Evolutionary conservation across 2,888 invertebrate genomes (phyloP).

Genomic region (Agrotis segetum): DNA sequence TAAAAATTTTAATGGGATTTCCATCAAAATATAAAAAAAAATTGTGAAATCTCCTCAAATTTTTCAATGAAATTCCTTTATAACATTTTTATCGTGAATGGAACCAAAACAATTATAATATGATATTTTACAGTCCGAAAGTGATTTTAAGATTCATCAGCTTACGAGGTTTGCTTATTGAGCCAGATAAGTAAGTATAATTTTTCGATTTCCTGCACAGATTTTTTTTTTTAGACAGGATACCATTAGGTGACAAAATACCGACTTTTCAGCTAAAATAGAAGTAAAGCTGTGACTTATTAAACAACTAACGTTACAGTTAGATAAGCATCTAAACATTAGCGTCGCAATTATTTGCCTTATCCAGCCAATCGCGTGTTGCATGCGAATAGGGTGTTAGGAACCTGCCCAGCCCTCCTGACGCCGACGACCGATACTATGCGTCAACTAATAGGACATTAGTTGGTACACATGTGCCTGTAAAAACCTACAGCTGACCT

Average conservation of each 20-base stretch:
- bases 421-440: slow-evolving; percentile 20
- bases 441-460: slow-evolving; percentile 31
- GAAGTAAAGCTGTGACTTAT: slow-evolving; percentile 21
- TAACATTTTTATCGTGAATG: no score
- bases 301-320: slow-evolving; percentile 33
- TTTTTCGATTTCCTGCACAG: background rate
- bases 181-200: background rate
- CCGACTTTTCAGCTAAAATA: slow-evolving; percentile 7
- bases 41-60: no score
- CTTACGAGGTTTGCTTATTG: no score
- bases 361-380: slow-evolving; percentile 52
- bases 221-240: background rate
- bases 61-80: no score
- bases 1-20: no score
- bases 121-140: no score
- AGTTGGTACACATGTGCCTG: slow-evolving; percentile 23
- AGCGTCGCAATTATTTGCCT: slow-evolving; percentile 49
- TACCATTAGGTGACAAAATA: background rate
- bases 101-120: no score
- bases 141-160: no score
- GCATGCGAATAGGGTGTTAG: slow-evolving; percentile 52
- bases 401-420: slow-evolving; percentile 40
- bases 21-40: no score
- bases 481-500: background rate
- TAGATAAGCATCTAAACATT: slow-evolving; percentile 50